Base-by-base conservation (phyloP, 2,797 vertebrate species). In the Platyrinchus mystaceus region DNA sequence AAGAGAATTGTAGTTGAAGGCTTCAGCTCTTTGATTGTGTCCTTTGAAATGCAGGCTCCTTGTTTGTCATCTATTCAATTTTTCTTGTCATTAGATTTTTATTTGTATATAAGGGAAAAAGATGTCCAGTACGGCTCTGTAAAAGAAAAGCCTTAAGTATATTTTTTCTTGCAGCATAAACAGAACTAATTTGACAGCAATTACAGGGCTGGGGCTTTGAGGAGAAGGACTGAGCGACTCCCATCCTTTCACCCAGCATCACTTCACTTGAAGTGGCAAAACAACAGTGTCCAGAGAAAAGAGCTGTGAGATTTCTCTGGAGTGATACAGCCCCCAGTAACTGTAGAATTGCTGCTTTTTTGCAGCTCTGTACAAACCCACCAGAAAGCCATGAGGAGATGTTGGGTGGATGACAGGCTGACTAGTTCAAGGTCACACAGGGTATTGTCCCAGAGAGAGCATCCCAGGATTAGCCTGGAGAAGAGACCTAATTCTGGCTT, bases 111-210 rank as follows among this genome's bases (percentile, higher is more conserved):
- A 56, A 85, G 77, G 70, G 75, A 20, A 84, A 73, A 84, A 78
- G 56, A 87, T 39, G 23, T 80, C 60, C 49, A 60, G 64, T 36
- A 52, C 0, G 0, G 13, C 59, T 93, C 37, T 64, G 44, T 56
- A 28, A 79, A 87, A 84, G 36, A 76, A 94, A 87, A 95, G 20
- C 92, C 47, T 90, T 89, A 85, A 87, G 73, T 28, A 16, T 22
- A 14, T 70, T 77, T 79, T 78, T 83, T 78, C 55, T 58, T 70
- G 66, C 52, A 44, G 84, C 84, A 43, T 34, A 86, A 95, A 55
- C 74, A 87, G 81, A 87, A 84, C 36, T 66, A 73, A 95, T 93
- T 66, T 89, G 94, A 87, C 74, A 84, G 84, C 86, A 89, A 59
- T 93, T 94, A 73, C 43, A 41, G 77, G 46, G 62, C 27, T 24